Evolutionary conservation across 2,888 invertebrate species (phyloP).

Genomic region (Heteromurus nitidus): DNA sequence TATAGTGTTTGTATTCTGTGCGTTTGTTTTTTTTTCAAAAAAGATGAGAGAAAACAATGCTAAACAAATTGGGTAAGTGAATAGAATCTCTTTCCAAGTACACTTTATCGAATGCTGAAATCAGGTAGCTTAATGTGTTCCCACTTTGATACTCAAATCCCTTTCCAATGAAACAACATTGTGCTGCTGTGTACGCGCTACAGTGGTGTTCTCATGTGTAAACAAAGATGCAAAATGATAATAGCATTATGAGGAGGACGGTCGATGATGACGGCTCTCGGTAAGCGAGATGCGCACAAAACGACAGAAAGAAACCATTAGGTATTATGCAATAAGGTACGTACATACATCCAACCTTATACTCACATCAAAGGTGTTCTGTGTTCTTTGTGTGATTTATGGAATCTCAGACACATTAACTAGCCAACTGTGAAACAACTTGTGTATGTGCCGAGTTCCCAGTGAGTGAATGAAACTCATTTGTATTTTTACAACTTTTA

Average conservation of each 20-base stretch:
- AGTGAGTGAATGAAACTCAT: constrained; percentile 20
- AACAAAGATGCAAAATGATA: constrained; percentile 22
- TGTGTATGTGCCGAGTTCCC: constrained; percentile 16
- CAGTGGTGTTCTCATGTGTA: background rate
- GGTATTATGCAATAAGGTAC: constrained; percentile 8
- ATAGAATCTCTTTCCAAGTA: background rate
- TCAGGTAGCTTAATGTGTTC: constrained; percentile 2
- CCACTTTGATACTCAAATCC: constrained; percentile 12
- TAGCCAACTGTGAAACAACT: constrained; percentile 39
- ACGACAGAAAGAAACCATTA: constrained; percentile 33
- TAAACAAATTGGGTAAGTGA: background rate
- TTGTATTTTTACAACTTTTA: constrained; percentile 26
- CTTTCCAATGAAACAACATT: background rate
- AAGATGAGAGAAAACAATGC: background rate
- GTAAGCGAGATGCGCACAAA: background rate
- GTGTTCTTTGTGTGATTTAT: constrained; percentile 37
- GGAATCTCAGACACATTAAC: constrained; percentile 45
- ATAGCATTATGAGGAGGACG: background rate
- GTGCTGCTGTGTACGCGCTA: background rate
- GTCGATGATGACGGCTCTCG: background rate
- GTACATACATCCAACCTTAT: too few species aligned
- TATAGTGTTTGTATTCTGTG: background rate
- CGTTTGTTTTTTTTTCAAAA: background rate
- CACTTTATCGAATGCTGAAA: background rate
- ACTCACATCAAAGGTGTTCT: too few species aligned